phyloP scores from a whole-genome alignment of 2,113 vertebrate species.

The Siniperca knerii region DNA sequence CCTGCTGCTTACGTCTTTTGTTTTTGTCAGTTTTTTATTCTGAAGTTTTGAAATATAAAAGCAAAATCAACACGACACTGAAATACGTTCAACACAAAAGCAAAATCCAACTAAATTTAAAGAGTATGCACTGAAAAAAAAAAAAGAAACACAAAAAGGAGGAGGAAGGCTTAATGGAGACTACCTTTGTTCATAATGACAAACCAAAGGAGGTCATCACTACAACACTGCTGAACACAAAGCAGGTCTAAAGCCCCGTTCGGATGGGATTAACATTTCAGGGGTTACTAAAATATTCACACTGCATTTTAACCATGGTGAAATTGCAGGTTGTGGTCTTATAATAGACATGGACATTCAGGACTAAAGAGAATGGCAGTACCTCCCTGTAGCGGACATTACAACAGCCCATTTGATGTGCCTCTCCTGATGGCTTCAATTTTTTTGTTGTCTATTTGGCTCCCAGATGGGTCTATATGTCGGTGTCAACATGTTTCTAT shows the following conservation, averaged over 20 bases:
- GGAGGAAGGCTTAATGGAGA: not conserved
- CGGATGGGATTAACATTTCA: not conserved
- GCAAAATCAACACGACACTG: not conserved
- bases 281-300: not conserved
- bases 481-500: not conserved
- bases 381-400: not conserved
- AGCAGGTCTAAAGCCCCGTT: not conserved
- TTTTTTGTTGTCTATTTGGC: not conserved
- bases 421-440: not conserved
- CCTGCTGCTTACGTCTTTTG: not conserved
- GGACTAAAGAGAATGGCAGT: not conserved
- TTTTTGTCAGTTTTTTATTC: not conserved
- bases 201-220: not conserved
- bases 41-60: no score
- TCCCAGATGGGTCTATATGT: not conserved
- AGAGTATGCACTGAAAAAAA: no score
- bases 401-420: not conserved
- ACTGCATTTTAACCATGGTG: not conserved
- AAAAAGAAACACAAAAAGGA: no score
- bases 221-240: not conserved
- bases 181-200: not conserved
- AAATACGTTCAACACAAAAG: not conserved
- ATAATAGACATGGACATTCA: not conserved
- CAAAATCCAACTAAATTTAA: not conserved
- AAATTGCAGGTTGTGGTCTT: slow-evolving; percentile 17